A percentile compares a stretch with the other conserved stretches of the same genome.
phyloP scores from a whole-genome alignment of 2,113 vertebrate genomes.

The Cinclus cinclus region DNA sequence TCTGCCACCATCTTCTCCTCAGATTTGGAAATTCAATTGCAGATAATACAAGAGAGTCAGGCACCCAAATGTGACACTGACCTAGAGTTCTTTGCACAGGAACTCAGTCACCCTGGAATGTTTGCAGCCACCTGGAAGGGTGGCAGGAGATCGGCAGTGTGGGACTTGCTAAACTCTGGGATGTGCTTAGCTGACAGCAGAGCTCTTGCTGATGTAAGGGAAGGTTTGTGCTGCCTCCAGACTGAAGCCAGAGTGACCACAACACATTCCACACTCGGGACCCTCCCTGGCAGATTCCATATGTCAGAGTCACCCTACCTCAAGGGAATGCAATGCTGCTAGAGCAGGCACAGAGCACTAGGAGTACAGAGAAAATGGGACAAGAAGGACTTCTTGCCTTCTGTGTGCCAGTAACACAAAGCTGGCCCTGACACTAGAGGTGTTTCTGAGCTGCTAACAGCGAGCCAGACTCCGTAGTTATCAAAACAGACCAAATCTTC shows the following conservation, averaged over 20 bases:
- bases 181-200: rapidly evolving
- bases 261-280: not conserved
- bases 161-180: not conserved
- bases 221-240: not conserved
- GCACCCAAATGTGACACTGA: no score
- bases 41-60: rapidly evolving
- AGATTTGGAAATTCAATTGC: not conserved
- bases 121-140: not conserved
- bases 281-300: not conserved
- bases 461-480: not conserved
- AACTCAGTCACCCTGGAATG: not conserved
- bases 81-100: not conserved
- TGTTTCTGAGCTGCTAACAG: not conserved
- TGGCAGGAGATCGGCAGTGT: rapidly evolving
- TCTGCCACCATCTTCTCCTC: not conserved
- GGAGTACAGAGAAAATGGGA: rapidly evolving
- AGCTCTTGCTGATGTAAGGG: not conserved
- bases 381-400: not conserved
- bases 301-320: not conserved
- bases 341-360: not conserved
- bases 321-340: not conserved
- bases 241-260: not conserved
- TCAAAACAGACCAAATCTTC: not conserved
- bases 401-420: not conserved
- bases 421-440: not conserved